These are phyloP conservation scores for Podilymbus podiceps DNA, from an alignment of 2,113 vertebrate species.

Conservation along the genomic window DNA sequence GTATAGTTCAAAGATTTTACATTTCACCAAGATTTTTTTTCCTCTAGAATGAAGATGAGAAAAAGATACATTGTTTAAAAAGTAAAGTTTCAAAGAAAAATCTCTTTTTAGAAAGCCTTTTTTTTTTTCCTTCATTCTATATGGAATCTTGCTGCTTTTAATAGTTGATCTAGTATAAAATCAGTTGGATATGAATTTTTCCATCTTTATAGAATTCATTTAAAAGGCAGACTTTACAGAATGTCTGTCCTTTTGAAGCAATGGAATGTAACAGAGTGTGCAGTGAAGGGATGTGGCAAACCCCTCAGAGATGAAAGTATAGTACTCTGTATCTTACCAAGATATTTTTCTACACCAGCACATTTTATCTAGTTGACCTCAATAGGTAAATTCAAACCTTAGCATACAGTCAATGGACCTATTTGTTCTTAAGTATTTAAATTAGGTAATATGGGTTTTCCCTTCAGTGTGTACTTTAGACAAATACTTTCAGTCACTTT, in stretches of 20 bases:
- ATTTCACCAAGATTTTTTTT: not conserved
- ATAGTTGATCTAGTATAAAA: not conserved
- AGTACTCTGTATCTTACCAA: not conserved
- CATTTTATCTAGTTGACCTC: not conserved
- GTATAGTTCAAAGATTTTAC: not conserved
- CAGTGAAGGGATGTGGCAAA: not conserved
- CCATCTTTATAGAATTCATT: not conserved
- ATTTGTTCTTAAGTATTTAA: not conserved
- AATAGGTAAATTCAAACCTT: not conserved
- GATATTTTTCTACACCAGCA: not conserved
- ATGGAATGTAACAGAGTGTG: not conserved
- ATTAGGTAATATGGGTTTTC: not conserved
- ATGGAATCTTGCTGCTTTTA: not conserved
- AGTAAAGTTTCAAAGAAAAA: not conserved
- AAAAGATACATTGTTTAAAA: not conserved
- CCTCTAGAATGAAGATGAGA: not conserved
- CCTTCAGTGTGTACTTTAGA: not conserved
- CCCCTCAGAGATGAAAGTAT: not conserved
- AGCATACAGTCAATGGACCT: not conserved
- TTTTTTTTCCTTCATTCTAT: not conserved
- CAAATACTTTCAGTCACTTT: not conserved
- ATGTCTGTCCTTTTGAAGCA: not conserved
- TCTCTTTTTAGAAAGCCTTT: not conserved
- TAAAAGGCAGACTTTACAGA: not conserved
- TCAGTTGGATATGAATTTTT: not conserved